Evolutionary conservation across 2,113 vertebrate species (phyloP).

Genomic region (Neolamprologus variostigma): DNA sequence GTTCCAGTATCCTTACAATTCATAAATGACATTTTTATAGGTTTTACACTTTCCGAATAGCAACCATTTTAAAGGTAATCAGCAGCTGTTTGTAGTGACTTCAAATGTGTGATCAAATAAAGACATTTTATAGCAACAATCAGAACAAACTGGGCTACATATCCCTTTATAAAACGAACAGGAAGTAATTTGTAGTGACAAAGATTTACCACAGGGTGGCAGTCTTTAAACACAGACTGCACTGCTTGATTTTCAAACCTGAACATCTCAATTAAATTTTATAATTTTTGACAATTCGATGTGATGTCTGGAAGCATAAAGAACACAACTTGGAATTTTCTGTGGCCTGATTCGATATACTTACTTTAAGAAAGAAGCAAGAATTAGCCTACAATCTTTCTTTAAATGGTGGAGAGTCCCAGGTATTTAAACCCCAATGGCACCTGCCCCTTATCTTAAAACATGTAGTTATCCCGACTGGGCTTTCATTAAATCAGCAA

Average conservation of each 20-base stretch:
- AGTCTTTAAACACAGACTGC: not conserved
- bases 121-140: not conserved
- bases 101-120: not conserved
- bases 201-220: conserved; percentile 18
- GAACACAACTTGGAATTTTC: not conserved
- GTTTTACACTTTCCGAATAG: not conserved
- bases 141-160: not conserved
- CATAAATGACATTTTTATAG: not conserved
- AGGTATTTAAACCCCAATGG: not conserved
- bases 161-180: not conserved
- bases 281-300: not conserved
- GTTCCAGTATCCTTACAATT: not conserved
- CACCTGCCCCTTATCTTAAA: not conserved
- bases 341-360: not conserved
- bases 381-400: not conserved
- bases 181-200: not conserved
- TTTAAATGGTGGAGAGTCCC: not conserved
- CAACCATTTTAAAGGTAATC: not conserved
- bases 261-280: not conserved
- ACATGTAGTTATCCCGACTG: not conserved
- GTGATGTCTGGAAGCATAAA: not conserved
- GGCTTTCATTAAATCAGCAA: not conserved
- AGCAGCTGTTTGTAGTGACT: not conserved
- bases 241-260: not conserved
- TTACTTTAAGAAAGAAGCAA: not conserved